Evolutionary conservation across 2,113 vertebrate genomes (phyloP).

Genomic region (Dolichotis patagonum): DNA sequence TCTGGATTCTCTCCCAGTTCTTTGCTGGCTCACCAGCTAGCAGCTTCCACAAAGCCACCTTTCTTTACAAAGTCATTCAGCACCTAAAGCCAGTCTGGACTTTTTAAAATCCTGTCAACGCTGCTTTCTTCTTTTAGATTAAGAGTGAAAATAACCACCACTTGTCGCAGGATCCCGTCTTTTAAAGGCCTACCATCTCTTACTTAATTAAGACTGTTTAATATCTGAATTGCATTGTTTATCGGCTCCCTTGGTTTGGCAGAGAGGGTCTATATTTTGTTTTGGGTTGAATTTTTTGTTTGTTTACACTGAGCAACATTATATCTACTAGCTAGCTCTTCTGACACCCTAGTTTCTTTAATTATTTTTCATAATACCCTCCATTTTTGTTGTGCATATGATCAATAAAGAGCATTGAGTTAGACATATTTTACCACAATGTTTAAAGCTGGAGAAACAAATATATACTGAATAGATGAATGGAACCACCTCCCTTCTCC

Average conservation of each 20-base stretch:
- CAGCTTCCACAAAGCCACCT: background rate
- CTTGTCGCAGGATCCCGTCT: background rate
- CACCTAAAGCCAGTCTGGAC: background rate
- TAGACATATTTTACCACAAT: background rate
- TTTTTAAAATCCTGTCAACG: background rate
- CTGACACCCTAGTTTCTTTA: background rate
- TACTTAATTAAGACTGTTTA: background rate
- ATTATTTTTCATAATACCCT: background rate
- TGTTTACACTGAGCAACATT: conserved; percentile 6
- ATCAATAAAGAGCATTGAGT: background rate
- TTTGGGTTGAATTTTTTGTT: background rate
- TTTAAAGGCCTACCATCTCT: background rate
- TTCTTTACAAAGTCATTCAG: background rate
- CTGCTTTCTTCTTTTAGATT: background rate
- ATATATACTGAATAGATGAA: background rate
- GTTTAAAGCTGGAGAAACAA: background rate
- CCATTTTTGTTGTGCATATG: background rate
- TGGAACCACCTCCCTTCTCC: background rate
- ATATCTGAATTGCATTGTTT: background rate
- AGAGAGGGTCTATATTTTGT: background rate
- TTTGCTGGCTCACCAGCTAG: background rate
- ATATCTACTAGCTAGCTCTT: background rate
- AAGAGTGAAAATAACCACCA: background rate
- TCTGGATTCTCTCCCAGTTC: background rate
- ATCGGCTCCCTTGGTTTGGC: background rate